Conservation (phyloP, 2,797 vertebrate genomes). For the Hypotaenidia okinawae region DNA sequence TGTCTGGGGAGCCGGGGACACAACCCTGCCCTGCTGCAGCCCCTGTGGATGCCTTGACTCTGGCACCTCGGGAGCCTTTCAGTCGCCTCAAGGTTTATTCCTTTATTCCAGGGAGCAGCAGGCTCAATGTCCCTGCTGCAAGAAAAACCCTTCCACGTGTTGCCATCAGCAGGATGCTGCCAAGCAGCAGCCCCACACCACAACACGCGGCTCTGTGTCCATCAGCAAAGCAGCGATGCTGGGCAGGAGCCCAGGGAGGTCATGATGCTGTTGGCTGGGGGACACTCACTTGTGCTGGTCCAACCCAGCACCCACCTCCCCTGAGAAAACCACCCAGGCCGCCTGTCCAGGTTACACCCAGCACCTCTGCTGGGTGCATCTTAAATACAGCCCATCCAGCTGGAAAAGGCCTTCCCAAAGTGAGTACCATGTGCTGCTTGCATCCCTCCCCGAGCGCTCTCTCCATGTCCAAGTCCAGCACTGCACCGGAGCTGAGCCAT, state of each 20-base stretch:
- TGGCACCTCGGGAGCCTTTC: accelerated
- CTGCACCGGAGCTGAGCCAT: neutral
- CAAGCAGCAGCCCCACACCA: neutral
- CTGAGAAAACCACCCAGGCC: accelerated
- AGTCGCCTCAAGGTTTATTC: neutral
- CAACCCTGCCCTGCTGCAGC: neutral
- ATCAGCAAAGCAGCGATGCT: accelerated
- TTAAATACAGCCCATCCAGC: neutral
- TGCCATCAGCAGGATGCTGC: neutral
- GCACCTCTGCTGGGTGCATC: neutral
- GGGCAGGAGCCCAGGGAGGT: neutral
- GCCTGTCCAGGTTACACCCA: neutral
- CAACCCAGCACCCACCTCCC: neutral
- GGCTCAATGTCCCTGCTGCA: neutral
- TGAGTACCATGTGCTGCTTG: accelerated
- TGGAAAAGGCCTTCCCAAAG: neutral
- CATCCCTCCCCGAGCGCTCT: neutral
- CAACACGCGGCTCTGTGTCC: accelerated
- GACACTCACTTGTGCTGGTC: neutral
- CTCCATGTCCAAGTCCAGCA: accelerated
- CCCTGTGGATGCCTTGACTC: neutral
- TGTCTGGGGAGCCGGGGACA: neutral
- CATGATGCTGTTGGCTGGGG: neutral
- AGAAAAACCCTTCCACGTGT: neutral
- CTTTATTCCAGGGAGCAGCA: neutral